Evolutionary conservation across 2,888 invertebrate species (phyloP), one percentile per base, ranked within the genome.

Genomic region (Cryptus armator): DNA sequence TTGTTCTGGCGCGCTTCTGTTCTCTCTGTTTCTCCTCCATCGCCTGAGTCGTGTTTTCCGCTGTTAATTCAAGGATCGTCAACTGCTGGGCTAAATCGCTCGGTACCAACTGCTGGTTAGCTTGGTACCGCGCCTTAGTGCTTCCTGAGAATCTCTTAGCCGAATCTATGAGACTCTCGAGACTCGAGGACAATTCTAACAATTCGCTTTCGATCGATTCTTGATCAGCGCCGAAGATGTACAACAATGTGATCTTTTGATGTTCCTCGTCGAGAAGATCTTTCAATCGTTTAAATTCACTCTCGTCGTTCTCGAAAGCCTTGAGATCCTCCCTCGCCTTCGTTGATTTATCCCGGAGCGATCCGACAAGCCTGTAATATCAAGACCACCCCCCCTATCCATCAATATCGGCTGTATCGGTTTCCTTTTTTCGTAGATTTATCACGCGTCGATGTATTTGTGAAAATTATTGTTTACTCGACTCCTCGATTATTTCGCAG

Each of bases 21-120:
- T 98, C 98, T 92, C 97, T 96, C 91, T 97, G 96, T 94, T 98
- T 98, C 91, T 97, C 97, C 92, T 98, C 98, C 97, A 98, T 97
- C 71, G 96, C 96, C 90, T 96, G 96, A 75, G 96, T 95, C 79
- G 97, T 95, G 86, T 96, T 96, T 94, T 98, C 98, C 70, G 97
- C 96, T 78, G 97, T 95, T 88, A 98, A 94, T 94, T 98, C 98
- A 91, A 98, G 95, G 86, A 97, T 96, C 71, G 97, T 97, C 88
- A 98, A 94, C 94, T 97, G 96, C 94, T 97, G 97, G 85, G 96
- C 95, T 87, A 97, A 95, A 95, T 98, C 98, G 87, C 96, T 96
- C 84, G 98, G 95, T 43, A 94, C 93, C 83, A 94, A 90, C 90
- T 94, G 94, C 89, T 94, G 94, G 84, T 92, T 91, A 80, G 92